Conservation (phyloP, 2,888 invertebrate genomes). For the Spodoptera littoralis region DNA sequence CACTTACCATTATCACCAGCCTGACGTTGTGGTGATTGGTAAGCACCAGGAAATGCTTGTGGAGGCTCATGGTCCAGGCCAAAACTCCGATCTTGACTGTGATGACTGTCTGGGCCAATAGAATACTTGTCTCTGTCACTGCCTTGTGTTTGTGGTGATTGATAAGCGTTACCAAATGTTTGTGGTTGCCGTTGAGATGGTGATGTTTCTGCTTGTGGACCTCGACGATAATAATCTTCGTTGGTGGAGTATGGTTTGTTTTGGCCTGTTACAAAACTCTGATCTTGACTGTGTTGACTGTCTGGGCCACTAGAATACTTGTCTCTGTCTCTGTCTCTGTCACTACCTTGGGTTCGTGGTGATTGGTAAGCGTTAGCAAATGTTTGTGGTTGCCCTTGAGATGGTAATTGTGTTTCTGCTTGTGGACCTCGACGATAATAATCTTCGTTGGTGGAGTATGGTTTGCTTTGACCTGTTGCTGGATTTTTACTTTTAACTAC, state of each 20-base stretch:
- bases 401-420: not conserved
- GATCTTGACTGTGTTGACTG: not conserved
- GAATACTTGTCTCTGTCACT: not conserved
- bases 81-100: not conserved
- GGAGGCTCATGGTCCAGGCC: not conserved
- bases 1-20: too few relatives aligned
- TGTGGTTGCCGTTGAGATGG: not conserved
- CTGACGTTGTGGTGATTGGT: too few relatives aligned
- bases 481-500: not conserved
- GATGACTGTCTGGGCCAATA: not conserved
- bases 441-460: not conserved
- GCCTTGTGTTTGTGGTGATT: not conserved
- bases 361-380: not conserved
- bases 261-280: not conserved
- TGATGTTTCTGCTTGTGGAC: not conserved
- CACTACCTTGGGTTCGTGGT: not conserved
- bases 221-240: not conserved
- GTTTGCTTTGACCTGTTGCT: not conserved
- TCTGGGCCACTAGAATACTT: not conserved
- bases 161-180: not conserved
- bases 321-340: not conserved
- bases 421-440: too few relatives aligned
- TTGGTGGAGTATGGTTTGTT: too few relatives aligned
- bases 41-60: too few relatives aligned
- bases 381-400: not conserved